Conservation (phyloP, 1,140 invertebrate species). For the Chelonus insularis region DNA sequence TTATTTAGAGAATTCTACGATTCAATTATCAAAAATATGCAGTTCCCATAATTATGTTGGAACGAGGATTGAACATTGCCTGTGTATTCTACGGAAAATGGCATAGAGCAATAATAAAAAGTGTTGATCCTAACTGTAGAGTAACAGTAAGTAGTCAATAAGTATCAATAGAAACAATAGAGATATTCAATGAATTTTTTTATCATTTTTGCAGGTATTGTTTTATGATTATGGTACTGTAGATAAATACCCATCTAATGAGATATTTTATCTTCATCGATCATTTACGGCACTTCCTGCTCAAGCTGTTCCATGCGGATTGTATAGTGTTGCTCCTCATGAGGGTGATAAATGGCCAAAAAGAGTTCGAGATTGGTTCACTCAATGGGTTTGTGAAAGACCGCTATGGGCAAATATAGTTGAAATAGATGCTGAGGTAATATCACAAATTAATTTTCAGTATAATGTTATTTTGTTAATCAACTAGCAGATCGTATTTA, state of each 20-base stretch:
- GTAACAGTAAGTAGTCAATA: slow-evolving; percentile 32
- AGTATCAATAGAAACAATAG: not conserved
- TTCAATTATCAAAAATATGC: slow-evolving; percentile 27
- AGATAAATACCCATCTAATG: slow-evolving; percentile 35
- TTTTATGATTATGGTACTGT: slow-evolving; percentile 56
- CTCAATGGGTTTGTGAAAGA: slow-evolving; percentile 14
- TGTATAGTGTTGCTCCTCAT: slow-evolving; percentile 43
- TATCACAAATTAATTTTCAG: slow-evolving; percentile 14
- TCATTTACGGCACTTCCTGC: slow-evolving; percentile 44
- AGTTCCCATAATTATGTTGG: slow-evolving; percentile 42
- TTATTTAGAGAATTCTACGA: slow-evolving; percentile 47
- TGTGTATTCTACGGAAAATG: slow-evolving; percentile 44
- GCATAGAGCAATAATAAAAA: slow-evolving; percentile 51
- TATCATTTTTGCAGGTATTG: slow-evolving; percentile 42
- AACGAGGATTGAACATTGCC: slow-evolving; percentile 48
- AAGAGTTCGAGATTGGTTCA: slow-evolving; percentile 31
- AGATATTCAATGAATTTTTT: too few relatives aligned
- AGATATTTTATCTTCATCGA: slow-evolving; percentile 45
- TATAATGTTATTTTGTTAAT: too few relatives aligned
- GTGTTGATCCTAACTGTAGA: slow-evolving; percentile 40
- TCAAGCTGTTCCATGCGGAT: slow-evolving; percentile 51
- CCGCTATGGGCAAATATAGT: slow-evolving; percentile 1
- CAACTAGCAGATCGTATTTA: slow-evolving; percentile 16
- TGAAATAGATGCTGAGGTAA: slow-evolving; percentile 8
- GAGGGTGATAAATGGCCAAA: slow-evolving; percentile 36